phyloP scores from a whole-genome alignment of 2,113 vertebrate genomes.

The Phrynosoma platyrhinos region DNA sequence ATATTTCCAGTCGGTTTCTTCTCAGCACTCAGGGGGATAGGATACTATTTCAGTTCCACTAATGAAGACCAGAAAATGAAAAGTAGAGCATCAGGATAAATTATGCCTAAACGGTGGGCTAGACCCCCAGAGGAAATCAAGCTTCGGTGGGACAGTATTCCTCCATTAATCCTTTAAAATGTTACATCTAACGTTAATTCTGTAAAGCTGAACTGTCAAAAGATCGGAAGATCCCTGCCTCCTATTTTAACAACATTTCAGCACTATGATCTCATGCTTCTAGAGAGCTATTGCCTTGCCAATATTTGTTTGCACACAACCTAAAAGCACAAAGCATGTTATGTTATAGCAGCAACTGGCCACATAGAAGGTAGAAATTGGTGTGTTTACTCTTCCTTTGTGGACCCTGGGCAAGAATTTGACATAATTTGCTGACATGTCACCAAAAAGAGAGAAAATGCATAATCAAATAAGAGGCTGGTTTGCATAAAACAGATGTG shows the following conservation, averaged over 20 bases:
- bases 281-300: neutral
- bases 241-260: conserved; percentile 55
- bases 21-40: conserved; percentile 56
- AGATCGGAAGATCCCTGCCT: conserved; percentile 53
- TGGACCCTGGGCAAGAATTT: neutral
- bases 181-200: conserved; percentile 64
- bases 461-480: too few species aligned
- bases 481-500: too few species aligned
- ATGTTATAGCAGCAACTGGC: neutral
- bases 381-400: neutral
- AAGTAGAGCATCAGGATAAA: conserved; percentile 67
- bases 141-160: conserved; percentile 62
- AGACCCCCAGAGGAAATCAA: conserved; percentile 71
- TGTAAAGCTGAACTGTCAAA: conserved; percentile 60
- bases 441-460: too few species aligned
- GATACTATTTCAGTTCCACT: conserved; percentile 65
- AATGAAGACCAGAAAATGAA: conserved; percentile 62
- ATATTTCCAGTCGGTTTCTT: conserved; percentile 69
- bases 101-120: conserved; percentile 71
- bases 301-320: neutral
- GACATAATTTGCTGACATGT: neutral
- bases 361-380: neutral
- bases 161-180: conserved; percentile 64
- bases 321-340: neutral
- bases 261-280: conserved; percentile 43